Evolutionary conservation across 2,797 vertebrate genomes (phyloP), one percentile per base, ranked within the genome.

Genomic region (Syndactyla subalaris): DNA sequence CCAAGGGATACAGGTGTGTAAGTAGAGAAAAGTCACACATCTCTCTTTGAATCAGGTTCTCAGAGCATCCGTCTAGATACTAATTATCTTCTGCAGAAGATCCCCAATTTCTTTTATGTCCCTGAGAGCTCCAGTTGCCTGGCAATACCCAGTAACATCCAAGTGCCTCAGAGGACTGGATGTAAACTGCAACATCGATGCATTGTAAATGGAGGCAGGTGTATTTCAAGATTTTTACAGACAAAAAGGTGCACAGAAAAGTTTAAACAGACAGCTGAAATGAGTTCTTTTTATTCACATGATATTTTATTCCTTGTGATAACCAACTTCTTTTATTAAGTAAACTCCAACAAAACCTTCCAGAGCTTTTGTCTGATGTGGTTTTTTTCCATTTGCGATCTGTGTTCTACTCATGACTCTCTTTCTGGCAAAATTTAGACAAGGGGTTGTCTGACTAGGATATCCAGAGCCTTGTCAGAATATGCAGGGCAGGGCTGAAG

Each of bases 61-160:
- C 43, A 74, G 80, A 95, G 85, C 88, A 95, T 92, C 94, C 41
- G 20, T 71, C 49, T 85, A 92, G 88, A 89, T 92, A 89, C 88
- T 96, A 94, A 96, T 93, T 94, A 95, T 88, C 70, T 95, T 92
- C 79, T 81, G 89, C 59, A 63, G 88, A 93, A 92, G 74, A 86
- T 85, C 67, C 52, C 83, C 2, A 13, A 90, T 88, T 95, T 94
- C 92, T 95, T 96, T 97, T 82, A 95, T 96, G 96, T 95, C 77
- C 79, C 79, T 0, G 34, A 86, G 74, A 88, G 80, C 83, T 93
- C 55, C 59, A 90, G 93, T 93, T 96, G 83, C 89, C 89, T 93
- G 88, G 89, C 95, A 94, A 92, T 96, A 76, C 61, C 45, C 59
- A 55, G 85, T 30, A 88, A 93, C 88, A 92, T 79, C 61, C 77